Base-by-base conservation (phyloP, 2,797 vertebrate species). In the Clarias laeviceps region DNA sequence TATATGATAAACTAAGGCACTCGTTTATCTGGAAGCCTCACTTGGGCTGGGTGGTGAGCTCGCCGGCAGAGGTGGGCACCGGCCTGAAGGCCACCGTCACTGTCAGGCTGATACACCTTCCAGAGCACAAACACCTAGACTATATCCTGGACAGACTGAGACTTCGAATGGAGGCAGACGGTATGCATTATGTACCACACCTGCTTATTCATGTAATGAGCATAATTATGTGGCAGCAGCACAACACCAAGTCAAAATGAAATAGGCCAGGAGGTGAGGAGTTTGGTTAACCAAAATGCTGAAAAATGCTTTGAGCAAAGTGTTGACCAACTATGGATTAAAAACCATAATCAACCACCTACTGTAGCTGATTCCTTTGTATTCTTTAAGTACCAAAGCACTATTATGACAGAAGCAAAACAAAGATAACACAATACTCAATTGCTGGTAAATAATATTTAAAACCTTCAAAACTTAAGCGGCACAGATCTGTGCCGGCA, bases 21-120 rank as follows among this genome's bases (percentile, higher is more conserved):
- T 85, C 92, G 0, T 95, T 95, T 88, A 88, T 89, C 88, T 95
- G 93, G 93, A 95, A 94, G 83, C 91, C 93, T 85, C 91, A 94
- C 87, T 85, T 95, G 72, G 95, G 95, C 1, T 95, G 94, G 91
- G 92, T 95, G 88, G 91, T 89, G 18, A 95, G 93, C 84, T 95
- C 93, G 4, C 95, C 94, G 0, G 94, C 94, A 0, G 87, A 94
- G 8, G 92, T 95, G 68, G 95, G 95, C 27, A 95, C 95, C 0
- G 94, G 94, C 24, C 87, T 95, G 64, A 92, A 91, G 85, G 88
- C 92, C 59, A 86, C 72, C 0, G 89, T 95, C 62, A 87, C 84
- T 2, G 69, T 95, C 24, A 90, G 50, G 37, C 91, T 95, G 83
- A 87, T 85, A 1, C 90, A 89, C 74, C 86, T 95, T 3, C 87